These are phyloP conservation scores for Megathymus violae DNA, from an alignment of 1,140 invertebrate genomes.

Conservation along the genomic window DNA sequence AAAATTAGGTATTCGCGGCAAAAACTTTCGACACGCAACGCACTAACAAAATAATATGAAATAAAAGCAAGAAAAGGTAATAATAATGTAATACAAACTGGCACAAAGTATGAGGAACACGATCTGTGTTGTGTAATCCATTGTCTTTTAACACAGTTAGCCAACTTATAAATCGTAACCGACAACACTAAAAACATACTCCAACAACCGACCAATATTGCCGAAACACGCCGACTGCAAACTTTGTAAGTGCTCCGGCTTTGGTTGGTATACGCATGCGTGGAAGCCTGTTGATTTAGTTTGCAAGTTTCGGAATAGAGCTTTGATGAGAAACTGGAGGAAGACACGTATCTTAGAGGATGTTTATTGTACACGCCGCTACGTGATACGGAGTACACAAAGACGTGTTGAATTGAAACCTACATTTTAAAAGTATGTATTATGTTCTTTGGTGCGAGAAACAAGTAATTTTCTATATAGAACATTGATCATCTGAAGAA, in stretches of 20 bases:
- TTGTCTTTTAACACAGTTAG: constrained; percentile 38
- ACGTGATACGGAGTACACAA: constrained; percentile 21
- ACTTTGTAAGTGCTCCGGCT: constrained; percentile 37
- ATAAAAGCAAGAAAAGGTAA: constrained; percentile 33
- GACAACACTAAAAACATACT: constrained; percentile 10
- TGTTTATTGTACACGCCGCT: constrained; percentile 30
- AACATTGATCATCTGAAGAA: too few relatives aligned
- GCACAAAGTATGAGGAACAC: constrained; percentile 62
- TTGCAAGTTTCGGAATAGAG: constrained; percentile 38
- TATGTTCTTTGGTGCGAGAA: too few relatives aligned
- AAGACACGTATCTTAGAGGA: constrained; percentile 31
- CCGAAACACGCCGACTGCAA: constrained; percentile 53
- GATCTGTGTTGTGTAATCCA: constrained; percentile 59
- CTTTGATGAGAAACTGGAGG: constrained; percentile 33
- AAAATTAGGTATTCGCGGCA: constrained; percentile 53
- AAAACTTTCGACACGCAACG: constrained; percentile 53
- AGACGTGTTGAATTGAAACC: background rate
- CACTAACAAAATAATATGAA: constrained; percentile 35
- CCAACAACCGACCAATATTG: constrained; percentile 45
- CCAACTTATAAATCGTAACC: constrained; percentile 19
- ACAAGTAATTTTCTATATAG: too few relatives aligned
- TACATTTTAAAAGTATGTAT: too few relatives aligned
- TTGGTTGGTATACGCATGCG: constrained; percentile 52
- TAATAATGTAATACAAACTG: constrained; percentile 57
- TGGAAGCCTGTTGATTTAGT: constrained; percentile 60